phyloP scores from a whole-genome alignment of 1,140 invertebrate genomes.

The Trialeurodes vaporariorum region DNA sequence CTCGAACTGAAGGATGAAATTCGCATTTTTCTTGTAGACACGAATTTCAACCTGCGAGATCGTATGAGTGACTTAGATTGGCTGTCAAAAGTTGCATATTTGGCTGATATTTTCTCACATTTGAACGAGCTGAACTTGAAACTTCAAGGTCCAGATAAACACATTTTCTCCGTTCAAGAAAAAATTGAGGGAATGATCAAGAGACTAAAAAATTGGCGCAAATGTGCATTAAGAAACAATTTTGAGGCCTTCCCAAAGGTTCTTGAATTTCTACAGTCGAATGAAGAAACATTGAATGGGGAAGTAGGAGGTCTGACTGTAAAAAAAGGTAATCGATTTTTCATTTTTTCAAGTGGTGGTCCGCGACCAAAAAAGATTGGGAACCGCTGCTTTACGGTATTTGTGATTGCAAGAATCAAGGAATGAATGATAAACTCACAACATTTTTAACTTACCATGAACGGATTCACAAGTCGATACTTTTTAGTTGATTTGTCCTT shows the following conservation, averaged over 20 bases:
- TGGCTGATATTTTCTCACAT: conserved; percentile 16
- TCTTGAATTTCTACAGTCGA: too few relatives aligned
- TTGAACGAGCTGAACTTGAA: conserved; percentile 16
- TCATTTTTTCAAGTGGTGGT: too few relatives aligned
- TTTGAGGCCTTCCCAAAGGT: too few relatives aligned
- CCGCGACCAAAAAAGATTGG: too few relatives aligned
- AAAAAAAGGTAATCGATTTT: too few relatives aligned
- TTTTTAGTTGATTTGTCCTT: conserved; percentile 36
- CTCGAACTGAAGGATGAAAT: conserved; percentile 29
- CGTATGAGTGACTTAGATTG: conserved; percentile 11
- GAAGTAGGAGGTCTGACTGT: too few relatives aligned
- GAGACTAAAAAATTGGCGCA: conserved; percentile 2
- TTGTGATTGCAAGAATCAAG: too few relatives aligned
- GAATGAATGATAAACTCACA: too few relatives aligned
- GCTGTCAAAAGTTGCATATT: conserved; percentile 21
- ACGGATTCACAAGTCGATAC: conserved; percentile 32
- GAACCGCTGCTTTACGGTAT: too few relatives aligned
- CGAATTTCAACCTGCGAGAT: conserved; percentile 8
- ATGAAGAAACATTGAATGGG: too few relatives aligned
- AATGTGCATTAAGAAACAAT: too few relatives aligned
- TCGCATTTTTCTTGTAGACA: conserved; percentile 10
- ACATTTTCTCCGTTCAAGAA: conserved; percentile 12
- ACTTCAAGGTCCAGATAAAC: conserved; percentile 14
- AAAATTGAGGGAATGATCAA: too few relatives aligned
- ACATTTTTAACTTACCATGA: conserved; percentile 23